Evolutionary conservation across 2,888 invertebrate species (phyloP).

Genomic region (Trimorus sp.): DNA sequence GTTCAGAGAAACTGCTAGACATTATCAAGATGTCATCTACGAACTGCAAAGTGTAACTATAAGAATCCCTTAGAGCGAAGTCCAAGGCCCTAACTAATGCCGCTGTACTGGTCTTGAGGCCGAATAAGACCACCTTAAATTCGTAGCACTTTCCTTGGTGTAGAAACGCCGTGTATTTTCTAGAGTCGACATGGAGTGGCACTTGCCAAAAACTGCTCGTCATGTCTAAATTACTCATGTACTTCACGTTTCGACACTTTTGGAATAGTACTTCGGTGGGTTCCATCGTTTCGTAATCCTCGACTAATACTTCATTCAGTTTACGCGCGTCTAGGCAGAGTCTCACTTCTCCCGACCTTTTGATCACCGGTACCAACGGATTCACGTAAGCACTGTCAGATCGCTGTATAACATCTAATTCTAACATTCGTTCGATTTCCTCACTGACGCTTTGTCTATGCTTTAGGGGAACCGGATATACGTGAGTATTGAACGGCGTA

Average conservation of each 20-base stretch:
- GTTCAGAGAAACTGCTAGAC: not conserved
- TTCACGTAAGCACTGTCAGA: slow-evolving; percentile 2
- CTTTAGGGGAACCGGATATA: slow-evolving; percentile 13
- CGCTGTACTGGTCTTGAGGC: too few relatives aligned
- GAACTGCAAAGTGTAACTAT: too few relatives aligned
- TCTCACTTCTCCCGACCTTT: slow-evolving; percentile 6
- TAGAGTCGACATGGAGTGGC: too few relatives aligned
- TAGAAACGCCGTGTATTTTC: too few relatives aligned
- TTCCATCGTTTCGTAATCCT: slow-evolving; percentile 25
- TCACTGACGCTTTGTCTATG: slow-evolving; percentile 7
- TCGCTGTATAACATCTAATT: slow-evolving; percentile 13
- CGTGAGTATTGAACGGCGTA: not conserved
- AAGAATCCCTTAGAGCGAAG: too few relatives aligned
- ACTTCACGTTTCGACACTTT: not conserved
- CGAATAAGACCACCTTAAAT: too few relatives aligned
- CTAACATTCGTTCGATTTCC: slow-evolving; percentile 12
- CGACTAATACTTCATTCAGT: slow-evolving; percentile 10
- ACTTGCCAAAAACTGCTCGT: slow-evolving; percentile 5
- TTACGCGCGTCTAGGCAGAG: slow-evolving; percentile 19
- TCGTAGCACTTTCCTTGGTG: too few relatives aligned
- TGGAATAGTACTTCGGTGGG: slow-evolving; percentile 4
- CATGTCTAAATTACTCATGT: slow-evolving; percentile 3
- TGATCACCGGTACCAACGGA: not conserved
- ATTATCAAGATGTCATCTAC: too few relatives aligned
- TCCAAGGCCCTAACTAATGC: too few relatives aligned